These are phyloP conservation scores for Danionella cerebrum DNA, from an alignment of 2,113 vertebrate genomes.

Conservation along the genomic window DNA sequence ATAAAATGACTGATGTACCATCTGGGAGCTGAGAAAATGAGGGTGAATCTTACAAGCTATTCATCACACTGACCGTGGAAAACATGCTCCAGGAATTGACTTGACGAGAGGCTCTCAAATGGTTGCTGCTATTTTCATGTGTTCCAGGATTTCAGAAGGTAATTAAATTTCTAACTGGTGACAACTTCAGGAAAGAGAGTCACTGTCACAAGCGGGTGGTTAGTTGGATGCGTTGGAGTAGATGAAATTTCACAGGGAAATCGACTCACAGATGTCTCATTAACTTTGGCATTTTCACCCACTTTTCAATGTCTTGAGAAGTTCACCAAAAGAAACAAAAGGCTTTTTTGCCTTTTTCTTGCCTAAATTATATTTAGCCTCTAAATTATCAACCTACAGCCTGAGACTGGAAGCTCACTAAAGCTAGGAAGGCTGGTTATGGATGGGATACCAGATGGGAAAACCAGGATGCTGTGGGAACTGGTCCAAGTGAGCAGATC, in stretches of 20 bases:
- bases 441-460: too few relatives aligned
- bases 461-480: too few relatives aligned
- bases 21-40: slow-evolving; percentile 16
- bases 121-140: slow-evolving; percentile 16
- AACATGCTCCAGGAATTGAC: background rate
- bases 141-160: slow-evolving; percentile 18
- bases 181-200: slow-evolving; percentile 7
- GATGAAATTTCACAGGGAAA: slow-evolving; percentile 19
- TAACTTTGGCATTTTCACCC: slow-evolving; percentile 13
- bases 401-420: too few relatives aligned
- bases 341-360: too few relatives aligned
- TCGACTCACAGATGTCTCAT: slow-evolving; percentile 29
- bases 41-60: slow-evolving; percentile 15
- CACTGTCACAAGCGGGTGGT: background rate
- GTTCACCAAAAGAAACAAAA: background rate
- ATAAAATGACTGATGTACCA: slow-evolving; percentile 18
- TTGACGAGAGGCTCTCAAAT: slow-evolving; percentile 16
- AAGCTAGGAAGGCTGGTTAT: too few relatives aligned
- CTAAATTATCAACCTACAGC: too few relatives aligned
- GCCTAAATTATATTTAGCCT: too few relatives aligned
- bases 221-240: background rate
- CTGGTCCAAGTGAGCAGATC: too few relatives aligned
- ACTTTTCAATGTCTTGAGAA: background rate
- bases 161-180: slow-evolving; percentile 29
- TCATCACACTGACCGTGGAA: slow-evolving; percentile 17